These are phyloP conservation scores for Dasysyrphus albostriatus DNA, from an alignment of 2,888 invertebrate genomes.

Conservation along the genomic window DNA sequence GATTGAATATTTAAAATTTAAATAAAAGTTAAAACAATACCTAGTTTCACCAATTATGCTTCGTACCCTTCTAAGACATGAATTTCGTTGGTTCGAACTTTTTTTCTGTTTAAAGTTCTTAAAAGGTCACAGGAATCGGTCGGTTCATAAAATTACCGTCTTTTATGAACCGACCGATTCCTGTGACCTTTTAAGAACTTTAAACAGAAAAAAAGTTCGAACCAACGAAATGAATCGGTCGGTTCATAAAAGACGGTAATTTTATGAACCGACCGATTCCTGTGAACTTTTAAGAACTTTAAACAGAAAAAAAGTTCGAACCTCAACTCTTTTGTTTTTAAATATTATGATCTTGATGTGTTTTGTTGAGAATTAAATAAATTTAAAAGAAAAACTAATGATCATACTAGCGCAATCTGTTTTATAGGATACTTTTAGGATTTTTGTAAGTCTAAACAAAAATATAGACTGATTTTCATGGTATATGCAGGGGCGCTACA, in stretches of 20 bases:
- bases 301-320: background rate
- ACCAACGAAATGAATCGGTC: background rate
- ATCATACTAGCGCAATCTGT: background rate
- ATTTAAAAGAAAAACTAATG: background rate
- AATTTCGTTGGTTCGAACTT: background rate
- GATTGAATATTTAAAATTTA: too few relatives aligned
- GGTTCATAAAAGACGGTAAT: too few relatives aligned
- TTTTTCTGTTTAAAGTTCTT: too few relatives aligned
- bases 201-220: background rate
- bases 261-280: background rate
- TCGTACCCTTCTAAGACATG: too few relatives aligned
- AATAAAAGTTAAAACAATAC: too few relatives aligned
- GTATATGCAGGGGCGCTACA: background rate
- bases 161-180: background rate
- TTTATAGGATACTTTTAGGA: background rate
- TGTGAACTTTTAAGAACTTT: background rate
- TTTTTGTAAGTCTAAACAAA: background rate
- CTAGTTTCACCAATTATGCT: too few relatives aligned
- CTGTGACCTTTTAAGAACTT: background rate
- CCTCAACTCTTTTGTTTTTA: constrained; percentile 1
- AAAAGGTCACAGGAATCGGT: background rate
- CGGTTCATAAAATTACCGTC: too few relatives aligned
- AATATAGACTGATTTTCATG: background rate
- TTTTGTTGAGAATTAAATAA: background rate
- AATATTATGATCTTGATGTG: background rate